Percentiles rank a stretch among this genome's conserved stretches.
phyloP scores from a whole-genome alignment of 1,140 invertebrate genomes.

The Eriosoma lanigerum region DNA sequence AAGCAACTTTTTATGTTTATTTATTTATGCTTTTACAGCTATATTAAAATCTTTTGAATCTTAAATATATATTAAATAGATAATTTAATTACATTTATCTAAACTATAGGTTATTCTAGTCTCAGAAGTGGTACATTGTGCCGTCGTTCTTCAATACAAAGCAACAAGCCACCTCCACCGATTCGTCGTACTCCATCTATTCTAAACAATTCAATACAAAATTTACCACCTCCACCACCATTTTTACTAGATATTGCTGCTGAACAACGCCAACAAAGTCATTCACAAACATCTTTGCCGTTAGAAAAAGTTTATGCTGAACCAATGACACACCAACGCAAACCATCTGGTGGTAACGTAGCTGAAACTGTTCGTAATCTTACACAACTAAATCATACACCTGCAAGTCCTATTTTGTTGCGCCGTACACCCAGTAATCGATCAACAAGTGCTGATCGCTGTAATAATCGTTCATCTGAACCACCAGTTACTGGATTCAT shows the following conservation, averaged over 20 bases:
- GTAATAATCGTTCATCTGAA: conserved; percentile 55
- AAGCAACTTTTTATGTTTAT: too few relatives aligned
- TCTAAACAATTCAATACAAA: conserved; percentile 65
- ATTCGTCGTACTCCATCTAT: conserved; percentile 83
- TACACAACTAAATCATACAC: conserved; percentile 81
- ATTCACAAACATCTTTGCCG: conserved; percentile 34
- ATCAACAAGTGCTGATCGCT: conserved; percentile 61
- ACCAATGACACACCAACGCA: conserved; percentile 53
- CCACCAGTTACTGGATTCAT: conserved; percentile 68
- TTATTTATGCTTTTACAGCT: too few relatives aligned
- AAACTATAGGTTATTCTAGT: conserved; percentile 57
- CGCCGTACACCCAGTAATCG: conserved; percentile 61
- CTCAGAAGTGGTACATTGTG: conserved; percentile 59
- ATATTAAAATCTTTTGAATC: too few relatives aligned
- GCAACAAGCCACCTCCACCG: conserved; percentile 77
- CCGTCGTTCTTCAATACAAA: conserved; percentile 66
- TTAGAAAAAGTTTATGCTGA: conserved; percentile 52
- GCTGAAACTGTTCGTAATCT: conserved; percentile 83
- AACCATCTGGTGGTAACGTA: conserved; percentile 64
- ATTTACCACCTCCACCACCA: conserved; percentile 80
- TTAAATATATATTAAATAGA: too few relatives aligned
- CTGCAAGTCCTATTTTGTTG: conserved; percentile 77
- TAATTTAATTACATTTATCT: background rate
- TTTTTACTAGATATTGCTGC: conserved; percentile 65
- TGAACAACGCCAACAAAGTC: conserved; percentile 31